Evolutionary conservation across 2,113 vertebrate species (phyloP), one percentile per base, ranked within the genome.

Genomic region (Orcinus orca): DNA sequence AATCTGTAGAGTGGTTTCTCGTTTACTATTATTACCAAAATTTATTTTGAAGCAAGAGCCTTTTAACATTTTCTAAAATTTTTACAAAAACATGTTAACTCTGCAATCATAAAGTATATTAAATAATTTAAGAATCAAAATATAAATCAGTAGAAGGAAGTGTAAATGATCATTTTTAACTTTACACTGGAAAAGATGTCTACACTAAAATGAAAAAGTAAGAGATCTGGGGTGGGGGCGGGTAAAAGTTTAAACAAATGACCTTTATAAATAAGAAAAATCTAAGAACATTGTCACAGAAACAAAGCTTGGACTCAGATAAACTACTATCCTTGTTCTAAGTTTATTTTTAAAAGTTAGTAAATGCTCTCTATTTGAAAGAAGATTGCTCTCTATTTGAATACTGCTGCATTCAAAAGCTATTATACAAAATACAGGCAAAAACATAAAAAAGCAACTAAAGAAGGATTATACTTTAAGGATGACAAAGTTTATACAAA

Each of bases 221-320:
- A 65, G 20, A 6, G 18, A 38, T 68, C 26, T 85, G 7, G 74
- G 31, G 31, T 41, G 44, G 12, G 38, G 0, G 12, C 0, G 6
- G 53, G 1, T 92, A 81, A 90, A 87, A 71, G 4, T 77, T 86
- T 77, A 25, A 23, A 86, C 63, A 74, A 95, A 82, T 26, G 21
- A 86, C 13, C 58, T 95, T 84, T 68, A 47, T n/a, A 11, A 76
- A 70, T 95, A 85, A 89, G 41, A 70, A 92, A 86, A 86, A 65
- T 81, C 20, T 79, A 68, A 86, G 8, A 92, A 63, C 12, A 68
- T 8, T 29, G 2, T 77, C 29, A 29, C 14, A 93, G 12, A 73
- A 90, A 47, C 2, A 96, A 68, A 67, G 38, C 8, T 58, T 82
- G 23, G 2, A 55, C 55, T 82, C 74, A 86, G 41, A 63, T 15